phyloP scores from a whole-genome alignment of 2,797 vertebrate species.

The Ptychobarbus kaznakovi region DNA sequence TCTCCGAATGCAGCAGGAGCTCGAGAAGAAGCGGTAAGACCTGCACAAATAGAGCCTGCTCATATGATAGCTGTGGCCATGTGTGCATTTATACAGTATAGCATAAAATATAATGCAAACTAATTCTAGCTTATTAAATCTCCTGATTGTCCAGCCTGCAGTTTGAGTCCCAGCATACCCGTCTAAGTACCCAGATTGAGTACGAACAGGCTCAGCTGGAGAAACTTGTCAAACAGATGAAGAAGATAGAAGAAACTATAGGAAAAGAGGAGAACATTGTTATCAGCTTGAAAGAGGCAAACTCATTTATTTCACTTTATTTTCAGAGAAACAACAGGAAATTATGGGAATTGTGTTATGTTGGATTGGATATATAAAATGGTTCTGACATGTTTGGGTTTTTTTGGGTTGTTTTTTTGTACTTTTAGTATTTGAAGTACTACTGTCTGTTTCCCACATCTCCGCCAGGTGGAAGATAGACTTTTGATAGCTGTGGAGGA shows the following conservation, averaged over 20 bases:
- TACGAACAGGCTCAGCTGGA: conserved; percentile 82
- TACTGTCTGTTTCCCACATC: background rate
- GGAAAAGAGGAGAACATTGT: conserved; percentile 75
- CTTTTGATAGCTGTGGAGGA: conserved; percentile 79
- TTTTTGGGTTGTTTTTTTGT: background rate
- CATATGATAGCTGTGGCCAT: background rate
- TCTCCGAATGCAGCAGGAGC: conserved; percentile 84
- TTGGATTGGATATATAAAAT: background rate
- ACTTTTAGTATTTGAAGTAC: background rate
- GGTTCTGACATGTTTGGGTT: background rate
- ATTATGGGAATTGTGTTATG: background rate
- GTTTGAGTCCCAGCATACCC: conserved; percentile 87
- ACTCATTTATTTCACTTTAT: background rate
- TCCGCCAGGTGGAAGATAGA: conserved; percentile 82
- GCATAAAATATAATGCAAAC: background rate
- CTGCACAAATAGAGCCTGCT: background rate
- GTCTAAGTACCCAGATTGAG: conserved; percentile 83
- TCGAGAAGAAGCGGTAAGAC: conserved; percentile 86
- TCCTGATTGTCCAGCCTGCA: conserved; percentile 79
- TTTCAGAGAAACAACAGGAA: background rate
- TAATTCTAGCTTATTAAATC: conserved; percentile 6
- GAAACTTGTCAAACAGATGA: conserved; percentile 75
- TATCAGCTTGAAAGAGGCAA: conserved; percentile 79
- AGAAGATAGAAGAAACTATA: conserved; percentile 73
- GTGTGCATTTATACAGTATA: background rate